These are phyloP conservation scores for Ostrea denselamellosa DNA, from an alignment of 1,140 invertebrate genomes.

Conservation along the genomic window DNA sequence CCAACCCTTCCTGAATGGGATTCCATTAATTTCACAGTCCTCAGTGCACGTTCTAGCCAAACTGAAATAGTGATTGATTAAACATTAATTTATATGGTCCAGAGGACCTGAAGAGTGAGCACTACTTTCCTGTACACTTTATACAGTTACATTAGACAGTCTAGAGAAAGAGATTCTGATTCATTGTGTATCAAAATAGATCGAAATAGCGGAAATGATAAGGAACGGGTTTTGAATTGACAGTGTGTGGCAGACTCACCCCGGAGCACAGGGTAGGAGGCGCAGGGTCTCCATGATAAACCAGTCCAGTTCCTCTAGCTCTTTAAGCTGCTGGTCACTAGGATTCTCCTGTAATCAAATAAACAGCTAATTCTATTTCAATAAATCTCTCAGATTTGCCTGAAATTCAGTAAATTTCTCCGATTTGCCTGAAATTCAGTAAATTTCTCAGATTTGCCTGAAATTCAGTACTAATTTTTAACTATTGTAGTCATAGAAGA, in stretches of 20 bases:
- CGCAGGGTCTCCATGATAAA: constrained; percentile 76
- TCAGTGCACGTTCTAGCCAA: constrained; percentile 61
- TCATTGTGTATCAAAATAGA: no score
- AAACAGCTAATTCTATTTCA: background rate
- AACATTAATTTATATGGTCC: background rate
- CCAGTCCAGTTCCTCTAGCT: constrained; percentile 75
- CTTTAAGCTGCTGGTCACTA: constrained; percentile 62
- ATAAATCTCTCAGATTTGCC: background rate
- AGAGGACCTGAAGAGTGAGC: no score
- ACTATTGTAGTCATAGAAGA: background rate
- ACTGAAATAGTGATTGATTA: constrained; percentile 49
- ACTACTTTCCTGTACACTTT: no score
- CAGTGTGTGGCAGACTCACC: constrained; percentile 50
- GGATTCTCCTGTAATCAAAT: background rate
- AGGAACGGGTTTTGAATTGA: no score
- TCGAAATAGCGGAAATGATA: no score
- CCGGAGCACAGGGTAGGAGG: constrained; percentile 72
- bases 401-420: background rate
- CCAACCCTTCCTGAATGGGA: constrained; percentile 63
- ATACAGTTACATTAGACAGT: no score
- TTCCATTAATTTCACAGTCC: constrained; percentile 62
- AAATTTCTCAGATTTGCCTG: background rate
- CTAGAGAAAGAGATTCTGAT: no score
- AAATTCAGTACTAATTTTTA: background rate
- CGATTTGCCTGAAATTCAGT: background rate